phyloP scores from a whole-genome alignment of 1,140 invertebrate species.

The Planococcus citri region DNA sequence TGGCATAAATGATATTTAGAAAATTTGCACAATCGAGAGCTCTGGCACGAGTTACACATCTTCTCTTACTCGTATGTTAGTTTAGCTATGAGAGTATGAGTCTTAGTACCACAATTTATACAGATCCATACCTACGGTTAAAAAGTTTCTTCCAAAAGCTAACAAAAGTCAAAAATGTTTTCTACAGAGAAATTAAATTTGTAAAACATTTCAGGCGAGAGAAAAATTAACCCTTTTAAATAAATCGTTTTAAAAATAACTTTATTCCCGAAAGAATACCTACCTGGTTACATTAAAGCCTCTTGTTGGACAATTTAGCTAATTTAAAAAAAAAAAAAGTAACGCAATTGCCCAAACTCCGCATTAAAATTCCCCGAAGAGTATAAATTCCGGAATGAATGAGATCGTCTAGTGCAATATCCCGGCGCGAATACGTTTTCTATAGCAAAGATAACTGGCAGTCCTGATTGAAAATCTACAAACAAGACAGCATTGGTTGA shows the following conservation, averaged over 20 bases:
- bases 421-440: not conserved
- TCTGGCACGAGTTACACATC: too few species aligned
- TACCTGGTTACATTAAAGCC: slow-evolving; percentile 6
- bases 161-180: slow-evolving; percentile 6
- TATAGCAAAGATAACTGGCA: not conserved
- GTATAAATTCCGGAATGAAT: not conserved
- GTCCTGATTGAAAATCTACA: not conserved
- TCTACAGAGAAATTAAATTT: not conserved
- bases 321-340: slow-evolving; percentile 5
- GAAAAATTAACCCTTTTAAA: slow-evolving; percentile 1
- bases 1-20: too few species aligned
- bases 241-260: slow-evolving; percentile 1
- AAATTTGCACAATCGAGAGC: too few species aligned
- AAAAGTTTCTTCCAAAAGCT: not conserved
- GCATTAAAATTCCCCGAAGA: slow-evolving; percentile 1
- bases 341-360: not conserved
- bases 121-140: too few species aligned
- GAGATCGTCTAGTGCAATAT: not conserved
- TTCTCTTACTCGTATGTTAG: too few species aligned
- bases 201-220: not conserved
- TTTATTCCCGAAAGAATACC: not conserved
- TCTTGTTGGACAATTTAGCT: not conserved
- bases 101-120: too few species aligned
- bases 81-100: too few species aligned
- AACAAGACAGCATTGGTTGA: not conserved